Percentiles rank a stretch among this genome's conserved stretches.
These are phyloP conservation scores for Kryphioiulus occultus DNA, from an alignment of 2,888 invertebrate genomes.

Conservation along the genomic window DNA sequence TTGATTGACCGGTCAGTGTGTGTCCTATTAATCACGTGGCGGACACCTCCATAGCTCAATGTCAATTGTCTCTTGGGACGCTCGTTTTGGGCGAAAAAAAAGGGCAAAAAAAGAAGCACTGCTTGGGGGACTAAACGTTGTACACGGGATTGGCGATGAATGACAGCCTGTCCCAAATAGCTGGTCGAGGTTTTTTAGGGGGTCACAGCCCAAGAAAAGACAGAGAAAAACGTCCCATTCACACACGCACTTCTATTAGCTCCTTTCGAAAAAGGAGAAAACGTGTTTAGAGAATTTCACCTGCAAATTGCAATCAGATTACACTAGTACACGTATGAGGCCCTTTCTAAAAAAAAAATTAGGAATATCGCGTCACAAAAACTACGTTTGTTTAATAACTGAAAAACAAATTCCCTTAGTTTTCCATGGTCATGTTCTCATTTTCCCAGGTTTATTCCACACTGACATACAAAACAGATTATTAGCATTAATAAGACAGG, in stretches of 20 bases:
- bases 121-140: conserved; percentile 22
- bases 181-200: not conserved
- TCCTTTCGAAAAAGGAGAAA: not conserved
- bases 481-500: too few relatives aligned
- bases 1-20: conserved; percentile 26
- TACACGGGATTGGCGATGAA: conserved; percentile 5
- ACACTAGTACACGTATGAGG: too few relatives aligned
- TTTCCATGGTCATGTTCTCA: too few relatives aligned
- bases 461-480: too few relatives aligned
- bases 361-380: too few relatives aligned
- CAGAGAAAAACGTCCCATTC: not conserved
- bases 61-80: conserved; percentile 25
- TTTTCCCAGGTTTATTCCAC: too few relatives aligned
- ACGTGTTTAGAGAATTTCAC: not conserved
- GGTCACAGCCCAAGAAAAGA: not conserved
- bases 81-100: not conserved
- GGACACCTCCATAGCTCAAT: conserved; percentile 35
- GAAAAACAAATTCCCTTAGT: too few relatives aligned
- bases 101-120: not conserved
- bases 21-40: conserved; percentile 35
- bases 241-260: not conserved
- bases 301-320: too few relatives aligned
- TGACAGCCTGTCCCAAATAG: conserved; percentile 35
- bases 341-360: too few relatives aligned
- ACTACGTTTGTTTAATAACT: too few relatives aligned